These are phyloP conservation scores for Dione vanillae DNA, from an alignment of 2,888 invertebrate species.

Conservation along the genomic window DNA sequence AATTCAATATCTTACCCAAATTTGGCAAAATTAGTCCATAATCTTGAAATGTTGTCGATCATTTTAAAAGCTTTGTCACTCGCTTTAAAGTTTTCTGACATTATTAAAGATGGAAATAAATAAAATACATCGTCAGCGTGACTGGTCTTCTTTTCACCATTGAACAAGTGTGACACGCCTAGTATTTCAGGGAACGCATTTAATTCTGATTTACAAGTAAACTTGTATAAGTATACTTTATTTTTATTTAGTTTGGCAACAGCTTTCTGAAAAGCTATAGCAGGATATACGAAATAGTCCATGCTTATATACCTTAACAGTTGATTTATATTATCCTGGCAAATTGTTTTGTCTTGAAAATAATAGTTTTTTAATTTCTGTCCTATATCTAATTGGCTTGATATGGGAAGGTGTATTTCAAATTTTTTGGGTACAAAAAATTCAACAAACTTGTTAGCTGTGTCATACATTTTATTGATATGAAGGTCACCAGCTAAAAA, in stretches of 20 bases:
- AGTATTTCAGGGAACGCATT: constrained; percentile 54
- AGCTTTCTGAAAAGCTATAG: constrained; percentile 52
- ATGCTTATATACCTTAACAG: constrained; percentile 25
- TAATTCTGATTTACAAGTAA: constrained; percentile 61
- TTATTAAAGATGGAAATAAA: constrained; percentile 51
- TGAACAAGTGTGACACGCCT: constrained; percentile 29
- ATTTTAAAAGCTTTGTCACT: constrained; percentile 55
- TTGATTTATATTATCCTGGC: constrained; percentile 64
- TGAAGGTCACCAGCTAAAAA: constrained; percentile 40
- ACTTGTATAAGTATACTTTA: constrained; percentile 62
- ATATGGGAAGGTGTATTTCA: constrained; percentile 25
- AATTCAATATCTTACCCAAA: constrained; percentile 58
- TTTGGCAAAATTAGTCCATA: constrained; percentile 74
- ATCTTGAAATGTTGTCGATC: constrained; percentile 58
- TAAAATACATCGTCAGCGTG: constrained; percentile 44
- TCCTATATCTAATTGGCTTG: constrained; percentile 52
- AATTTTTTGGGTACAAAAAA: constrained; percentile 50
- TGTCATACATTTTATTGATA: constrained; percentile 49
- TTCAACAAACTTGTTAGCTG: constrained; percentile 49
- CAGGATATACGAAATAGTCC: constrained; percentile 33
- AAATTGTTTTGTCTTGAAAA: constrained; percentile 17
- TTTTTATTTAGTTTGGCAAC: constrained; percentile 50
- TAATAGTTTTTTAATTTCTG: constrained; percentile 48
- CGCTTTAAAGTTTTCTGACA: constrained; percentile 50
- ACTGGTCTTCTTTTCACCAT: constrained; percentile 25